phyloP scores from a whole-genome alignment of 53 echinoderm and acorn worm genomes.

The Crossaster papposus region DNA sequence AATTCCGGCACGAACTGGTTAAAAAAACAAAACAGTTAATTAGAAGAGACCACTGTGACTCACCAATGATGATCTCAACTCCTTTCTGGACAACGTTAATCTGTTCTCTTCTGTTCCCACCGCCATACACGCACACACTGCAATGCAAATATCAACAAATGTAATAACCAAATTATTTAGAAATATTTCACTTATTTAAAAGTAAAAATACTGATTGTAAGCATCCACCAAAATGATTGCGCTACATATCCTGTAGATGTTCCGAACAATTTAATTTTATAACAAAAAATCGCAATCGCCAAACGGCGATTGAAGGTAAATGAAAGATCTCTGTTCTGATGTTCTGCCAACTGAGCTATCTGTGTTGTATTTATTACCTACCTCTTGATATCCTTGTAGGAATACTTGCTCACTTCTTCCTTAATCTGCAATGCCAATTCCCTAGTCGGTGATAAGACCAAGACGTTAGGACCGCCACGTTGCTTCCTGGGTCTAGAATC shows the following conservation, averaged over 20 bases:
- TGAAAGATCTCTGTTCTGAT: too few relatives aligned
- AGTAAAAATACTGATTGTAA: background rate
- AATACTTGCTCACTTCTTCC: constrained; percentile 93
- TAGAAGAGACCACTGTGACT: constrained; percentile 16
- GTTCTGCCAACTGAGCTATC: too few relatives aligned
- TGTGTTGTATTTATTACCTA: too few relatives aligned
- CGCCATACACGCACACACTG: constrained; percentile 95
- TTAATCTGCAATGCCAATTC: constrained; percentile 95
- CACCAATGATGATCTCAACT: constrained; percentile 94
- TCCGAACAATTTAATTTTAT: too few relatives aligned
- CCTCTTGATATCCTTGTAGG: constrained; percentile 95
- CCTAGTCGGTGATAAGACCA: constrained; percentile 91
- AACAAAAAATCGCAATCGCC: too few relatives aligned
- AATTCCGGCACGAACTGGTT: too few relatives aligned
- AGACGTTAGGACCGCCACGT: constrained; percentile 89
- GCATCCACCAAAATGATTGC: too few relatives aligned
- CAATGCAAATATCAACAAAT: background rate
- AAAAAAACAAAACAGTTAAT: too few relatives aligned
- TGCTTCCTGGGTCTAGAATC: constrained; percentile 66
- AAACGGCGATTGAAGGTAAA: too few relatives aligned
- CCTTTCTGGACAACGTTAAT: constrained; percentile 76
- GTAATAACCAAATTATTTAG: background rate
- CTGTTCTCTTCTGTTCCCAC: constrained; percentile 82
- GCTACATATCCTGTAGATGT: too few relatives aligned
- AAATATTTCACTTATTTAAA: background rate